Conservation (phyloP, 37 sponge, comb jelly and placozoan genomes). For the Eunapius fragilis region DNA sequence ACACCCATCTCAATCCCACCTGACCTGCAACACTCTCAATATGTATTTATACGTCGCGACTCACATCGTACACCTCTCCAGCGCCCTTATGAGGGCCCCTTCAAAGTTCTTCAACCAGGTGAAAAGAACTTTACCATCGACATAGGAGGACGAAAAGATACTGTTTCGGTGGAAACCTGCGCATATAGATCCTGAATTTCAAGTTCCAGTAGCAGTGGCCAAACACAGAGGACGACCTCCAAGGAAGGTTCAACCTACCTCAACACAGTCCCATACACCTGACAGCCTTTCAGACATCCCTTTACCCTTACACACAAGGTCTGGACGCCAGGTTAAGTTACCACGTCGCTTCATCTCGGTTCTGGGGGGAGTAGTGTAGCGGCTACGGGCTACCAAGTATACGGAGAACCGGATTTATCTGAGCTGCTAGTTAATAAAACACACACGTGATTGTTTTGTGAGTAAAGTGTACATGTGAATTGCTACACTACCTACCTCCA, state of each 20-base stretch:
- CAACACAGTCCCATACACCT: background rate
- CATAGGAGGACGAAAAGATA: conserved; percentile 5
- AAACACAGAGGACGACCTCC: background rate
- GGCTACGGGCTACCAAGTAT: too few relatives aligned
- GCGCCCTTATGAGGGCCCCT: conserved; percentile 49
- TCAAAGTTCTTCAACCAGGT: conserved; percentile 15
- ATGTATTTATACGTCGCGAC: conserved; percentile 19
- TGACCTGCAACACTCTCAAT: background rate
- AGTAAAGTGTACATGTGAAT: too few relatives aligned
- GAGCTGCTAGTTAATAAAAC: too few relatives aligned
- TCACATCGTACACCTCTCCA: conserved; percentile 27
- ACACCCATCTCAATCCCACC: too few relatives aligned
- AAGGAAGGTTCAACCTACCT: background rate
- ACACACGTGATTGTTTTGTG: too few relatives aligned
- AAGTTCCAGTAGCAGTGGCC: background rate
- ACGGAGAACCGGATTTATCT: too few relatives aligned
- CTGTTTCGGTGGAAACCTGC: conserved; percentile 38
- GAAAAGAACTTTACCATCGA: conserved; percentile 27
- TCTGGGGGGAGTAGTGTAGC: too few relatives aligned
- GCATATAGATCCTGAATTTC: background rate
- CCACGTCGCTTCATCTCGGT: background rate
- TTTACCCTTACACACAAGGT: background rate
- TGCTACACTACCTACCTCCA: too few relatives aligned
- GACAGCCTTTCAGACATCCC: background rate
- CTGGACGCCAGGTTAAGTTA: background rate